phyloP scores from a whole-genome alignment of 2,888 invertebrate genomes.

The Idaea dimidiata region DNA sequence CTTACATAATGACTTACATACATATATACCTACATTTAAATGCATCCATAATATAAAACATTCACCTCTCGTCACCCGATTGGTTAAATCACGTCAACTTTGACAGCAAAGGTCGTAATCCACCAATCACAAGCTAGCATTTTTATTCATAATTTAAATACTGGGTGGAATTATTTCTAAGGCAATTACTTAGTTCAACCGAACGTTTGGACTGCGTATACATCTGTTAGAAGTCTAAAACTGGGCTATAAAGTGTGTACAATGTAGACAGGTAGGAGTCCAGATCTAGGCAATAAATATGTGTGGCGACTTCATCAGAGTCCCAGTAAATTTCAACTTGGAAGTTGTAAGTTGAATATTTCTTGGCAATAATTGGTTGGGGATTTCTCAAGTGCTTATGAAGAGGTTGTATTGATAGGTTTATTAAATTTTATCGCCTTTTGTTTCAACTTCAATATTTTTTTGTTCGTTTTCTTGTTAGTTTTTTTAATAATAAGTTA shows the following conservation, averaged over 20 bases:
- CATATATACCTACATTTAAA: not conserved
- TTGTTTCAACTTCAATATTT: no score
- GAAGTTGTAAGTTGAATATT: not conserved
- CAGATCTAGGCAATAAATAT: not conserved
- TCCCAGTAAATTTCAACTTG: no score
- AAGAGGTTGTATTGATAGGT: no score
- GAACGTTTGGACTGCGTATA: not conserved
- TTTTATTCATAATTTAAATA: not conserved
- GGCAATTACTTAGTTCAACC: not conserved
- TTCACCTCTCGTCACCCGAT: not conserved
- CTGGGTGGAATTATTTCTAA: not conserved
- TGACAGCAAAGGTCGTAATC: constrained; percentile 8
- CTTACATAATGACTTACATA: not conserved
- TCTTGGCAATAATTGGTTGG: not conserved
- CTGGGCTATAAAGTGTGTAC: not conserved
- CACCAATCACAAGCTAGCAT: constrained; percentile 2
- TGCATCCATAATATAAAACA: no score
- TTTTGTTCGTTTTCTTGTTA: no score
- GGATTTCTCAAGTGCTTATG: no score
- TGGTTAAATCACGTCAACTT: constrained; percentile 6
- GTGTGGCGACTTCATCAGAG: not conserved
- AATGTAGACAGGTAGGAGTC: no score
- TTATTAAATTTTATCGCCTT: no score
- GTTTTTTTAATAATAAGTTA: no score
- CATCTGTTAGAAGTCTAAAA: not conserved